Evolutionary conservation across 2,113 vertebrate species (phyloP).

Genomic region (Theropithecus gelada): DNA sequence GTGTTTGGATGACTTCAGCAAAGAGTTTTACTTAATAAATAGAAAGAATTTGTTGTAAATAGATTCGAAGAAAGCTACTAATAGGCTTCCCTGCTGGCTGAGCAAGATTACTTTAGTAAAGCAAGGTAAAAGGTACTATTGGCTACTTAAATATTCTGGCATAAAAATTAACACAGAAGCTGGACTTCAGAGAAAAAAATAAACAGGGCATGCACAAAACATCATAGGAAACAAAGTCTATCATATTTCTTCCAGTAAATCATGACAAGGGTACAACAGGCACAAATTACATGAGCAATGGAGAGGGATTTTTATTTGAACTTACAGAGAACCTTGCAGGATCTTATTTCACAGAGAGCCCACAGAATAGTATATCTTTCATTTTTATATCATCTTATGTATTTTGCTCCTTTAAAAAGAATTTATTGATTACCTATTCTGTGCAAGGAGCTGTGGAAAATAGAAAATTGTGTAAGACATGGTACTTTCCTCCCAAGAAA

Average conservation of each 20-base stretch:
- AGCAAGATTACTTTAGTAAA: constrained; percentile 14
- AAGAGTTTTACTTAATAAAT: neutral
- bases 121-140: neutral
- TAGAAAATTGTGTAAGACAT: constrained; percentile 28
- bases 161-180: neutral
- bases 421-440: constrained; percentile 50
- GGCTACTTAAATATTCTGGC: neutral
- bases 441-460: constrained; percentile 8
- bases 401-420: constrained; percentile 22
- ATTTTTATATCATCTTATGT: constrained; percentile 34
- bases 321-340: neutral
- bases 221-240: neutral
- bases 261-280: neutral
- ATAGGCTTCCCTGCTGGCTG: neutral
- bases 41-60: neutral
- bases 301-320: constrained; percentile 24
- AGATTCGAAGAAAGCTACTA: neutral
- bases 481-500: neutral
- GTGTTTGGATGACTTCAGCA: neutral
- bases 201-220: neutral
- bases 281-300: neutral
- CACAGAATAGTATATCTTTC: constrained; percentile 16
- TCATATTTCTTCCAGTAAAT: neutral
- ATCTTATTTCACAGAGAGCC: constrained; percentile 27
- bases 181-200: neutral